These are phyloP conservation scores for Acanthopleura granulata DNA, from an alignment of 2,888 invertebrate species.

Conservation along the genomic window DNA sequence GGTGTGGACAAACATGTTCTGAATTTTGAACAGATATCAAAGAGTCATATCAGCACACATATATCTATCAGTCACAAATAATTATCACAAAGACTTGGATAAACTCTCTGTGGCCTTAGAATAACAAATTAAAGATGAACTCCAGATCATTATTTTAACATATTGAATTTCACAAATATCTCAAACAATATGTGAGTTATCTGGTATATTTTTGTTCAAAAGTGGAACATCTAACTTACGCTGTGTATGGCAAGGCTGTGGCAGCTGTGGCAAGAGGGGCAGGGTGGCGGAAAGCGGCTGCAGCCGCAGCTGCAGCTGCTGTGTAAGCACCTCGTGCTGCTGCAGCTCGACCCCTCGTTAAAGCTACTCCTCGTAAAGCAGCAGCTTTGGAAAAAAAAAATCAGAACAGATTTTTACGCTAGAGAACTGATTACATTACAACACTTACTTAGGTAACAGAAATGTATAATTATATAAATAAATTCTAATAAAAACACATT, in stretches of 20 bases:
- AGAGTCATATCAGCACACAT: no score
- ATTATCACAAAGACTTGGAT: no score
- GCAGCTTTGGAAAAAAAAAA: slow-evolving; percentile 73
- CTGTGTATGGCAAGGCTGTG: slow-evolving; percentile 85
- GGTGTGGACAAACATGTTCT: no score
- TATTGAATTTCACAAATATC: not conserved
- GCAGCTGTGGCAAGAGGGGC: slow-evolving; percentile 78
- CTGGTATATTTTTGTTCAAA: not conserved
- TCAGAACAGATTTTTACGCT: no score
- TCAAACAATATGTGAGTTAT: not conserved
- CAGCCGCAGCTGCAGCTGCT: slow-evolving; percentile 82
- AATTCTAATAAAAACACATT: no score
- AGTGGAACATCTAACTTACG: slow-evolving; percentile 79
- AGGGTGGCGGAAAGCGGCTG: slow-evolving; percentile 77
- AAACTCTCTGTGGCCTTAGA: no score
- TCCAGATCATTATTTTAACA: not conserved
- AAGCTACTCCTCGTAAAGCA: slow-evolving; percentile 85
- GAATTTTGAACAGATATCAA: no score
- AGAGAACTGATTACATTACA: no score
- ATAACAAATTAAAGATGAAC: no score
- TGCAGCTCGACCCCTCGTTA: slow-evolving; percentile 82
- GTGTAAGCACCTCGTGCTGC: slow-evolving; percentile 74
- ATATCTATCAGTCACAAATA: no score
- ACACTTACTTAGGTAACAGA: no score
- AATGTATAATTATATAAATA: not conserved